These are phyloP conservation scores for Gobius niger DNA, from an alignment of 2,113 vertebrate species.

Conservation along the genomic window DNA sequence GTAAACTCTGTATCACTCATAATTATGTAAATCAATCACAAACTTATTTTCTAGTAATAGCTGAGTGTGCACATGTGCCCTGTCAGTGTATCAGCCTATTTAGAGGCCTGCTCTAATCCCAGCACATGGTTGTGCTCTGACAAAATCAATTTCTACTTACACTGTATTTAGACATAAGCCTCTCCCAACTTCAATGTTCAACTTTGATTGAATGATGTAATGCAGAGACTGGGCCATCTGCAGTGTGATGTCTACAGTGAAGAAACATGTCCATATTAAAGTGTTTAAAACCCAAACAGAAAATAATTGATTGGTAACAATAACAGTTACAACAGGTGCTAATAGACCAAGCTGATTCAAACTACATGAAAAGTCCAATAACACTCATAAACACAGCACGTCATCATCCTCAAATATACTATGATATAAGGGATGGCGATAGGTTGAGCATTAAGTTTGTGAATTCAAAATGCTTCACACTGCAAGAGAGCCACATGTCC, in stretches of 20 bases:
- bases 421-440: no score
- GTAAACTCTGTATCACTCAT: constrained; percentile 6
- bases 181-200: constrained; percentile 47
- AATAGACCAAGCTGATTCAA: no score
- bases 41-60: constrained; percentile 7
- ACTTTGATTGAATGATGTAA: constrained; percentile 63
- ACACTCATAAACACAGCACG: no score
- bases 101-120: constrained; percentile 32
- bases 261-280: background rate
- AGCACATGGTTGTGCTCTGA: constrained; percentile 24
- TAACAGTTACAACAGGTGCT: no score
- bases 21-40: constrained; percentile 55
- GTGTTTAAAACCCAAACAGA: no score
- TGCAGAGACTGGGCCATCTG: constrained; percentile 21
- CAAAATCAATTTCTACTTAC: constrained; percentile 58
- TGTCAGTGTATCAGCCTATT: constrained; percentile 36
- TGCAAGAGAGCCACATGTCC: no score
- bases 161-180: constrained; percentile 52
- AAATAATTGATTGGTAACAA: no score
- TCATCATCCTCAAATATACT: no score
- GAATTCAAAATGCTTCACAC: no score
- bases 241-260: constrained; percentile 12
- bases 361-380: no score
- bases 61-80: constrained; percentile 14
- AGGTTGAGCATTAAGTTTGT: no score